These are phyloP conservation scores for Achroia grisella DNA, from an alignment of 1,140 invertebrate species.

Conservation along the genomic window DNA sequence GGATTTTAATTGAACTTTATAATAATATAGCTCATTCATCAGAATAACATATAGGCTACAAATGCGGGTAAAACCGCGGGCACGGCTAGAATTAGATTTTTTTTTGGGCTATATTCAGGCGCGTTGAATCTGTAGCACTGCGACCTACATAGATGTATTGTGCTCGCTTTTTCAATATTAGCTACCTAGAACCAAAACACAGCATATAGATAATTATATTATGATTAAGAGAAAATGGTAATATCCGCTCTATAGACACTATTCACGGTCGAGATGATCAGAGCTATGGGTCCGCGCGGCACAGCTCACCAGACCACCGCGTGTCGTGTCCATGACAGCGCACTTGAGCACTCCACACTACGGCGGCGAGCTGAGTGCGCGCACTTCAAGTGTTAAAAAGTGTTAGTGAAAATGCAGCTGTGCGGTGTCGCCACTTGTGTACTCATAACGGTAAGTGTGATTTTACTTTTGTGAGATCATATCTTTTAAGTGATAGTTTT, in stretches of 20 bases:
- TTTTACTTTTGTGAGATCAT: background rate
- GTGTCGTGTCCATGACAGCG: background rate
- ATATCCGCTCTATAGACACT: constrained; percentile 21
- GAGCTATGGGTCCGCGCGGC: background rate
- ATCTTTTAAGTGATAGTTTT: background rate
- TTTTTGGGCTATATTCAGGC: too few species aligned
- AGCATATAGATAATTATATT: too few species aligned
- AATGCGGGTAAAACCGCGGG: too few species aligned
- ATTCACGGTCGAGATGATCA: constrained; percentile 22
- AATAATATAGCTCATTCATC: too few species aligned
- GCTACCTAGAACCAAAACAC: too few species aligned
- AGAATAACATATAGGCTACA: too few species aligned
- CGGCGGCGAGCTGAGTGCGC: constrained; percentile 9
- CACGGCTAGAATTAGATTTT: too few species aligned
- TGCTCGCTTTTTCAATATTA: too few species aligned
- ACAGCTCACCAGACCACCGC: background rate
- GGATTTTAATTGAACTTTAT: too few species aligned
- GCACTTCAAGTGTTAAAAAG: background rate
- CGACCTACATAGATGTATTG: too few species aligned
- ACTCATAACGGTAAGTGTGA: constrained; percentile 39
- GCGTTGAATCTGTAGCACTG: too few species aligned
- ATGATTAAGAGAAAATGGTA: constrained; percentile 12
- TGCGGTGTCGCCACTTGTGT: constrained; percentile 26
- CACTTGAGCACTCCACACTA: background rate
- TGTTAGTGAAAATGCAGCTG: constrained; percentile 27